phyloP scores from a whole-genome alignment of 2,113 vertebrate species.

The Corythaeola cristata region DNA sequence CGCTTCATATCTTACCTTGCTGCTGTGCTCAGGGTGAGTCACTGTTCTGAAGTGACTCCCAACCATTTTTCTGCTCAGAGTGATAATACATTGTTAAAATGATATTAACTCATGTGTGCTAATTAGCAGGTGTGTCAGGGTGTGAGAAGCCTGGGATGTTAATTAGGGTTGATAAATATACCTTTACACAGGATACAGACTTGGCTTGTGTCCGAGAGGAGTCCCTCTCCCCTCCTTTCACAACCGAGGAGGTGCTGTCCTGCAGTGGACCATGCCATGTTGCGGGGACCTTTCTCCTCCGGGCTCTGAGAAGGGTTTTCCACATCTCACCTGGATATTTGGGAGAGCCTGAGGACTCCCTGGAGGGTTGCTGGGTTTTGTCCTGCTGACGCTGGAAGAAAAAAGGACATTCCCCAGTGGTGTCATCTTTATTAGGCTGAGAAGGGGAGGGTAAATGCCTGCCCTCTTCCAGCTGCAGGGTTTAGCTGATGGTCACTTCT shows the following conservation, averaged over 20 bases:
- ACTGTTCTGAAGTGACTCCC: background rate
- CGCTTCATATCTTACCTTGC: background rate
- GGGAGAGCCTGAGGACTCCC: background rate
- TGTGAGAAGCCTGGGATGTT: constrained; percentile 36
- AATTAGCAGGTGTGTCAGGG: constrained; percentile 66
- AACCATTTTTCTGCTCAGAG: background rate
- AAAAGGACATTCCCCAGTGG: background rate
- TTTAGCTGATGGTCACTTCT: background rate
- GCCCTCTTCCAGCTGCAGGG: background rate
- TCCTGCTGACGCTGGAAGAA: background rate
- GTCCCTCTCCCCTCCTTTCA: background rate
- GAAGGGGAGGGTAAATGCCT: background rate
- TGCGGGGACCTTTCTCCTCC: background rate
- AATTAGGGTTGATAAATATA: constrained; percentile 30
- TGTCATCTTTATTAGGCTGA: background rate
- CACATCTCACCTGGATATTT: accelerated
- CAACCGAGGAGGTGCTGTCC: background rate
- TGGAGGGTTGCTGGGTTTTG: background rate
- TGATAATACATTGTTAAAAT: constrained; percentile 43
- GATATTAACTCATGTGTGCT: constrained; percentile 15
- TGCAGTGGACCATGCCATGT: accelerated
- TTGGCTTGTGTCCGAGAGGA: background rate
- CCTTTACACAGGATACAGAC: background rate
- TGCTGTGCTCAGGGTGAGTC: background rate
- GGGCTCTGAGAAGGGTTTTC: background rate